phyloP scores from a whole-genome alignment of 2,888 invertebrate species.

The Meiosimyza decipiens region DNA sequence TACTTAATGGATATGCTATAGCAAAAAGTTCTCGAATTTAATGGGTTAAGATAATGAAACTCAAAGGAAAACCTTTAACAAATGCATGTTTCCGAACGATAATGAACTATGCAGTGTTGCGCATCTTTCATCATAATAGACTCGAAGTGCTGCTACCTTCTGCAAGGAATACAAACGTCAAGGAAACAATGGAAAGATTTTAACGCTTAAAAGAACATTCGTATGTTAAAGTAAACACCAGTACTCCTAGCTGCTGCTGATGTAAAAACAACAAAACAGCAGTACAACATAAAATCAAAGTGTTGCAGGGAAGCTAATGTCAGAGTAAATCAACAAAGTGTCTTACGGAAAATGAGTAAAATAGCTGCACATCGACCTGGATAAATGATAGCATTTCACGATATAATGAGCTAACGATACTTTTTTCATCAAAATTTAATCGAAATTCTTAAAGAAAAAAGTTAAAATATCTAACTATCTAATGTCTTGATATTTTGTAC shows the following conservation, averaged over 20 bases:
- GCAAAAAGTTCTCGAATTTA: not conserved
- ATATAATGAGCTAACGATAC: too few relatives aligned
- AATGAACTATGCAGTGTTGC: conserved; percentile 17
- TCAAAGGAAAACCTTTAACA: not conserved
- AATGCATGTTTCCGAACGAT: conserved; percentile 28
- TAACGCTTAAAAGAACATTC: conserved; percentile 33
- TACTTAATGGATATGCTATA: conserved; percentile 20
- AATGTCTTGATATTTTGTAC: too few relatives aligned
- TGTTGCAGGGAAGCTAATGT: not conserved
- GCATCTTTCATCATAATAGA: not conserved
- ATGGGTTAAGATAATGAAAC: not conserved
- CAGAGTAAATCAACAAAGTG: too few relatives aligned
- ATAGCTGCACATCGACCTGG: too few relatives aligned
- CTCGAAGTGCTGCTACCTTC: not conserved
- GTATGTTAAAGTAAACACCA: conserved; percentile 26
- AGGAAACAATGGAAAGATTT: conserved; percentile 29
- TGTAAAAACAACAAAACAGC: conserved; percentile 16
- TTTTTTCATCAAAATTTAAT: too few relatives aligned
- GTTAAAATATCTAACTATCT: too few relatives aligned
- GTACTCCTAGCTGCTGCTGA: conserved; percentile 5
- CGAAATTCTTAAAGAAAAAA: too few relatives aligned
- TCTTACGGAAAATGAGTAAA: too few relatives aligned
- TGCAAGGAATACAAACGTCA: conserved; percentile 22
- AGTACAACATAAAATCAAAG: conserved; percentile 26
- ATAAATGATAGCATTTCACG: too few relatives aligned